These are phyloP conservation scores for Nothocercus julius DNA, from an alignment of 2,113 vertebrate species.

Conservation along the genomic window DNA sequence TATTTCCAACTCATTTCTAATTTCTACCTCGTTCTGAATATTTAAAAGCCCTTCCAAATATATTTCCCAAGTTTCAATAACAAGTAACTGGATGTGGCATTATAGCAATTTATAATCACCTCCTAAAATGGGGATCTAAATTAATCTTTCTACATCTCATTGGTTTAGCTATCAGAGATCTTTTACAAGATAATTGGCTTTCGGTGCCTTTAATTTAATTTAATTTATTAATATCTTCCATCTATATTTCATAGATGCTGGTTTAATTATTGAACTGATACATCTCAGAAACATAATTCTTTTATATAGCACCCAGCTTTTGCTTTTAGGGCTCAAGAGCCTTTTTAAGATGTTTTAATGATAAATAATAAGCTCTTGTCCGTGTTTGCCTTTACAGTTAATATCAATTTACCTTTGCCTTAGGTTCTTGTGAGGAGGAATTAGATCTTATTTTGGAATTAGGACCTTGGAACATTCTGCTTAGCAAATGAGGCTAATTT, in stretches of 20 bases:
- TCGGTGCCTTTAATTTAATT: conserved; percentile 63
- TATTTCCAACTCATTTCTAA: conserved; percentile 56
- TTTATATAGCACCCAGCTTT: conserved; percentile 42
- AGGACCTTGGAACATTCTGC: background rate
- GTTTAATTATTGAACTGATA: conserved; percentile 68
- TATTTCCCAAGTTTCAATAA: conserved; percentile 59
- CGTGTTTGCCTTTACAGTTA: conserved; percentile 18
- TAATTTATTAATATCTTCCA: conserved; percentile 69
- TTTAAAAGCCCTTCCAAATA: conserved; percentile 59
- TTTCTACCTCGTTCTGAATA: conserved; percentile 51
- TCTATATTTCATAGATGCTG: conserved; percentile 68
- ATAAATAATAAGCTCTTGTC: conserved; percentile 23
- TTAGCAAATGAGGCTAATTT: background rate
- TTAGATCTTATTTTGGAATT: conserved; percentile 23
- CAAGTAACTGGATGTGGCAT: conserved; percentile 58
- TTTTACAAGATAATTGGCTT: conserved; percentile 69
- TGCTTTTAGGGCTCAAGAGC: conserved; percentile 37
- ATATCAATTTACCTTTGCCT: conserved; percentile 32
- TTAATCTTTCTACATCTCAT: conserved; percentile 72
- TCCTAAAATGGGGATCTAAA: conserved; percentile 51
- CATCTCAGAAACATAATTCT: conserved; percentile 56
- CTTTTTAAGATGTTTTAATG: conserved; percentile 8
- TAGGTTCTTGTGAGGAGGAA: background rate
- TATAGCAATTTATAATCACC: conserved; percentile 65
- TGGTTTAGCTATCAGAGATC: conserved; percentile 63